Percentiles rank a stretch among this genome's conserved stretches.
Evolutionary conservation across 2,113 vertebrate genomes (phyloP).

Genomic region (Odocoileus virginianus): DNA sequence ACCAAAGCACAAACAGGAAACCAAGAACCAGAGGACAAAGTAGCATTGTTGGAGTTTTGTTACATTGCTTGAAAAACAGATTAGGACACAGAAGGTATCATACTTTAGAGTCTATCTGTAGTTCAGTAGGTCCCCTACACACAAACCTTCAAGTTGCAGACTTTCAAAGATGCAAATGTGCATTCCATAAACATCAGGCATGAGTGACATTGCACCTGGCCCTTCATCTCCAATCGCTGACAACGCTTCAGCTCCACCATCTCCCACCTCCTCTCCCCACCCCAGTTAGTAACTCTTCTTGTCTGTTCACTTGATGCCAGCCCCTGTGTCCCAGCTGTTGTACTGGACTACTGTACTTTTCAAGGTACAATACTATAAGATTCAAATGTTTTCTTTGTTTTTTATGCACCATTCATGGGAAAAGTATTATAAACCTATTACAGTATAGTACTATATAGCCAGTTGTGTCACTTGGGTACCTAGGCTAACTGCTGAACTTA

Average conservation of each 20-base stretch:
- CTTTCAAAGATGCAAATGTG: neutral
- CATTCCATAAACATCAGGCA: neutral
- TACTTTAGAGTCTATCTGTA: neutral
- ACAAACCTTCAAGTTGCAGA: neutral
- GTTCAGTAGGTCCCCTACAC: neutral
- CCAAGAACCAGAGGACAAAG: neutral
- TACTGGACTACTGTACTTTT: neutral
- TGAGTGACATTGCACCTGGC: neutral
- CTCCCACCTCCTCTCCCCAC: neutral
- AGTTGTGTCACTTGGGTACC: neutral
- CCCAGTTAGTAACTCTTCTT: neutral
- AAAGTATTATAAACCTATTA: neutral
- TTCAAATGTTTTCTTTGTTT: neutral
- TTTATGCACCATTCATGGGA: neutral
- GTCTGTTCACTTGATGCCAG: neutral
- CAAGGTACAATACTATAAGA: neutral
- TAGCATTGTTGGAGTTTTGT: neutral
- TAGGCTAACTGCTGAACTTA: neutral
- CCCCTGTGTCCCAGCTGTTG: neutral
- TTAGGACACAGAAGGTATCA: neutral
- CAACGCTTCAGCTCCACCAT: neutral
- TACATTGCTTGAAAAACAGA: neutral
- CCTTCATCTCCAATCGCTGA: neutral
- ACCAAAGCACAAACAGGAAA: neutral
- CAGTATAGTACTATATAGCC: neutral